These are phyloP conservation scores for Ichneumoninae sp. DNA, from an alignment of 2,888 invertebrate genomes.

Conservation along the genomic window DNA sequence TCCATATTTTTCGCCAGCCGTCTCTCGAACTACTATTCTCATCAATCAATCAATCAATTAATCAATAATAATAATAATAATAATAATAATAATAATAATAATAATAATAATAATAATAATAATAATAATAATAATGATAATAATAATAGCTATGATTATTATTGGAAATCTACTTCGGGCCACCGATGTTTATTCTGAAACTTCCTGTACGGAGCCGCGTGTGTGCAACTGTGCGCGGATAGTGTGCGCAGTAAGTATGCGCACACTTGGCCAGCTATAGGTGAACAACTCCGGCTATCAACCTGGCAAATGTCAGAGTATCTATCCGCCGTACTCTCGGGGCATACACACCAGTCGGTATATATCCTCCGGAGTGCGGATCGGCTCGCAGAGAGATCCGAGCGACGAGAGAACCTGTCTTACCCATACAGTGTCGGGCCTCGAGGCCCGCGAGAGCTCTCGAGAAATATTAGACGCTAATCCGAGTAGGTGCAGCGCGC, in stretches of 20 bases:
- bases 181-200: not conserved
- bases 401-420: conserved; percentile 70
- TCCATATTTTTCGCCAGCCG: not conserved
- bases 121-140: too few species aligned
- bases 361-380: conserved; percentile 48
- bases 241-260: conserved; percentile 6
- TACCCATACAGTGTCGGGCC: conserved; percentile 53
- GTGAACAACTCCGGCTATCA: conserved; percentile 81
- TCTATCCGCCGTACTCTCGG: conserved; percentile 67
- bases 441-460: conserved; percentile 48
- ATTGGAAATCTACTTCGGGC: too few species aligned
- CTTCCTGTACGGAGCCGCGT: not conserved
- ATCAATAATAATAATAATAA: too few species aligned
- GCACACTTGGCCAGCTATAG: conserved; percentile 72
- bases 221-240: conserved; percentile 8
- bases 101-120: too few species aligned
- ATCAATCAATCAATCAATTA: too few species aligned
- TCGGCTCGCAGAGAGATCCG: conserved; percentile 57
- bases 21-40: not conserved
- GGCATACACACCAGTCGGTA: conserved; percentile 9
- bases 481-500: conserved; percentile 67
- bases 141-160: too few species aligned
- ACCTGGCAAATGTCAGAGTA: conserved; percentile 82
- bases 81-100: too few species aligned
- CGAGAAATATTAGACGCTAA: conserved; percentile 69